phyloP scores from a whole-genome alignment of 2,888 invertebrate species.

The Drosophila stalkeri region DNA sequence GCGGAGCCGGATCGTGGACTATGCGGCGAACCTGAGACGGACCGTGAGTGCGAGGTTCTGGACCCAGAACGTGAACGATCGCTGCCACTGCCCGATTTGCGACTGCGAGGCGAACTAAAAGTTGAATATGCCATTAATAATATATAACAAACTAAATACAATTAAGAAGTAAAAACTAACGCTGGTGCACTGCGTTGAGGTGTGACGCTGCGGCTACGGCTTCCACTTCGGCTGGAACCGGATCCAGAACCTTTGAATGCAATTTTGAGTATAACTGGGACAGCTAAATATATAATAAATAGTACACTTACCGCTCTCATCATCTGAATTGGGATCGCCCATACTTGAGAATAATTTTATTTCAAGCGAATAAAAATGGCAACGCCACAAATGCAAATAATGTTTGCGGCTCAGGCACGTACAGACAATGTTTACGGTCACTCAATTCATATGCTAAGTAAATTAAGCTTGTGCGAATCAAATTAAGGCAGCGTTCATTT shows the following conservation, averaged over 20 bases:
- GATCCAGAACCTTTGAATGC: conserved; percentile 80
- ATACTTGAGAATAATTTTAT: conserved; percentile 45
- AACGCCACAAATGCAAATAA: conserved; percentile 9
- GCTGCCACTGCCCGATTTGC: conserved; percentile 77
- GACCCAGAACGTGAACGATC: conserved; percentile 80
- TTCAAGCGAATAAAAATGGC: conserved; percentile 15
- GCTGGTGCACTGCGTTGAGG: conserved; percentile 74
- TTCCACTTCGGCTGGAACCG: conserved; percentile 78
- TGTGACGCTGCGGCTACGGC: conserved; percentile 79
- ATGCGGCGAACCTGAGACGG: conserved; percentile 67
- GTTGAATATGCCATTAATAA: neutral
- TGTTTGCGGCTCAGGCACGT: conserved; percentile 30
- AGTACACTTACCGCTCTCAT: conserved; percentile 72
- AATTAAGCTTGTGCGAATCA: neutral
- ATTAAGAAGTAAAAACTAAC: conserved; percentile 42
- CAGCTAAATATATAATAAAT: neutral
- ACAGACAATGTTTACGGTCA: neutral
- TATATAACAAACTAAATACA: neutral
- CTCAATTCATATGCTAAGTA: neutral
- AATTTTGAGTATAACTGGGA: conserved; percentile 19
- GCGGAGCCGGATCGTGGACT: conserved; percentile 27
- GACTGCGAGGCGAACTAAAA: conserved; percentile 72
- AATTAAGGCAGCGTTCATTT: neutral
- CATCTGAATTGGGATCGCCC: conserved; percentile 71
- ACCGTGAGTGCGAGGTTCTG: conserved; percentile 57